phyloP scores from a whole-genome alignment of 2,113 vertebrate species.

The Paralichthys olivaceus region DNA sequence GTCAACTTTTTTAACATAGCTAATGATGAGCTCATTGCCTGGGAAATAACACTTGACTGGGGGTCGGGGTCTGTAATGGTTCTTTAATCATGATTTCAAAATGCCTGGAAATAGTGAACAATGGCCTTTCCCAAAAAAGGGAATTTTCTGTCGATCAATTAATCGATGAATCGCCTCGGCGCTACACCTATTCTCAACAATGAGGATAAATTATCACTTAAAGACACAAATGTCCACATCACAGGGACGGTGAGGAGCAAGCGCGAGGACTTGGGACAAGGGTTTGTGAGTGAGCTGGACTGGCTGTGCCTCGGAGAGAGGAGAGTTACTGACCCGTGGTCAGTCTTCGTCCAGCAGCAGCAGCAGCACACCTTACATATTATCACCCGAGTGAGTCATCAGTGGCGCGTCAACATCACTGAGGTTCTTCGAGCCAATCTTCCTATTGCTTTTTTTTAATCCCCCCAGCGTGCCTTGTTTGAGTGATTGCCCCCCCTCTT shows the following conservation, averaged over 20 bases:
- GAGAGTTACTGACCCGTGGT: conserved; percentile 57
- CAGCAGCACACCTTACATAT: conserved; percentile 50
- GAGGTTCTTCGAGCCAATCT: conserved; percentile 60
- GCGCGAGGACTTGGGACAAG: conserved; percentile 18
- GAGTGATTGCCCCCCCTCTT: conserved; percentile 32
- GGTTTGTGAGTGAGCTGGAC: conserved; percentile 32
- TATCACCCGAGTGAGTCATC: conserved; percentile 72
- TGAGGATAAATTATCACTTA: too few relatives aligned
- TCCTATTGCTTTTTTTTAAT: conserved; percentile 51
- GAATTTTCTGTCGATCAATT: background rate
- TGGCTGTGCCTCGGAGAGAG: conserved; percentile 22
- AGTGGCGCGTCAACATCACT: conserved; percentile 50
- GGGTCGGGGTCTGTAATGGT: too few relatives aligned
- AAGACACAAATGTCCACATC: background rate
- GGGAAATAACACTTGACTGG: too few relatives aligned
- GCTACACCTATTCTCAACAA: too few relatives aligned
- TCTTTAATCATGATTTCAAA: too few relatives aligned
- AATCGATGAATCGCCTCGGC: background rate
- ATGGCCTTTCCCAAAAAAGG: background rate
- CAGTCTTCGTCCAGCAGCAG: conserved; percentile 30
- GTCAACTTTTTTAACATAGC: too few relatives aligned
- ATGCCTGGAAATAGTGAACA: too few relatives aligned
- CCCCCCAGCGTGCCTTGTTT: conserved; percentile 49
- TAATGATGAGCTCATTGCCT: too few relatives aligned
- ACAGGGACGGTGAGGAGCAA: background rate